Evolutionary conservation across 2,797 vertebrate species (phyloP).

Genomic region (Danio kyathit): DNA sequence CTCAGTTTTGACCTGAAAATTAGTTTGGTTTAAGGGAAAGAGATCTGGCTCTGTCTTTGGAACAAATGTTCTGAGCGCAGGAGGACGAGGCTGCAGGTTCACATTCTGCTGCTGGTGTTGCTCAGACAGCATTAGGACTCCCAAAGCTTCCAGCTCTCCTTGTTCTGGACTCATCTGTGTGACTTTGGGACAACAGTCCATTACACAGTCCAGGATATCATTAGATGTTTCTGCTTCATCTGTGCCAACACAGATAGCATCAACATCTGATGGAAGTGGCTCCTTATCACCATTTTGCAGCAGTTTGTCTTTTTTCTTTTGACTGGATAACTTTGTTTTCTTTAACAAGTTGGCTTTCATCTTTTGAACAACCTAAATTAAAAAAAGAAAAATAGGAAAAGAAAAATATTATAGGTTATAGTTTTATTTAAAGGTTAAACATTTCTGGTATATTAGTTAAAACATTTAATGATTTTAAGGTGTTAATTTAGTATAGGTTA

Average conservation of each 20-base stretch:
- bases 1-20: slow-evolving; percentile 68
- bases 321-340: slow-evolving; percentile 47
- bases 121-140: slow-evolving; percentile 25
- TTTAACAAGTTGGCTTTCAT: slow-evolving; percentile 65
- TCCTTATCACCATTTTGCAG: slow-evolving; percentile 13
- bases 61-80: slow-evolving; percentile 37
- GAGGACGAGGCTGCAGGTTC: slow-evolving; percentile 2
- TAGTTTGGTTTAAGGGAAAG: slow-evolving; percentile 19
- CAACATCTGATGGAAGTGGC: slow-evolving; percentile 8
- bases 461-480: not conserved
- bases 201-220: not conserved
- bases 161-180: slow-evolving; percentile 75
- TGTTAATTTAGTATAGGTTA: not conserved
- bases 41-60: slow-evolving; percentile 52
- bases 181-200: not conserved
- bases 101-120: slow-evolving; percentile 6
- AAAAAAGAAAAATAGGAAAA: not conserved
- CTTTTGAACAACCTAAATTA: slow-evolving; percentile 42
- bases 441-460: not conserved
- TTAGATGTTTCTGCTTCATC: not conserved
- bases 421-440: not conserved
- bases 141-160: slow-evolving; percentile 49
- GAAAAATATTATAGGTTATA: not conserved
- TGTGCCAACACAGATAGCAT: slow-evolving; percentile 1
- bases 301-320: slow-evolving; percentile 49